Conservation (phyloP, 2,113 vertebrate genomes). For the Dasyornis broadbenti region DNA sequence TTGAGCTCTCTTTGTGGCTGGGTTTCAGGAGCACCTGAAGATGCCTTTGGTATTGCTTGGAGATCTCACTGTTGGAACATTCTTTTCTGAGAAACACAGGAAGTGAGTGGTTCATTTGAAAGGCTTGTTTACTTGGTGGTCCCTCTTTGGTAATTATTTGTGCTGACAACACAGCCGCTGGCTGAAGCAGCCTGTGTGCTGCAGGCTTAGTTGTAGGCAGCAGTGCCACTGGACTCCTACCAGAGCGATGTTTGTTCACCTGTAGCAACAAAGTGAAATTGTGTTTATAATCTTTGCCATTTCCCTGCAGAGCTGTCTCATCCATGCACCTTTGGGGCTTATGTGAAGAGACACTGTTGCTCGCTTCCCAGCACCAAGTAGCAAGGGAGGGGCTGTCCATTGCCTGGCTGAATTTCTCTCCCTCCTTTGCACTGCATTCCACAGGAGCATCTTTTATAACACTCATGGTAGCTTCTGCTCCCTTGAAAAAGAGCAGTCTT, state of each 20-base stretch:
- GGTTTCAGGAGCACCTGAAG: not conserved
- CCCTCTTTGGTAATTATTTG: not conserved
- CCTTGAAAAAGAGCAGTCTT: not conserved
- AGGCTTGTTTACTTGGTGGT: not conserved
- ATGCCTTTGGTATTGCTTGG: not conserved
- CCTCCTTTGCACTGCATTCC: not conserved
- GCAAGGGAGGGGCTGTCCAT: not conserved
- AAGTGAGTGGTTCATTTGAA: not conserved
- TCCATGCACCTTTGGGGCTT: not conserved
- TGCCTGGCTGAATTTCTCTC: not conserved
- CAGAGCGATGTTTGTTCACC: not conserved
- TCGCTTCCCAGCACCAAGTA: not conserved
- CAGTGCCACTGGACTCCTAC: not conserved
- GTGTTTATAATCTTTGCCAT: not conserved
- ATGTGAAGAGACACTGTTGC: not conserved
- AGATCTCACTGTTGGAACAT: not conserved
- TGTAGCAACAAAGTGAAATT: not conserved
- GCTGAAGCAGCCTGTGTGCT: not conserved
- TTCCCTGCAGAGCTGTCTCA: conserved; percentile 4
- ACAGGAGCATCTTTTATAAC: not conserved
- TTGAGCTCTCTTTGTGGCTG: not conserved
- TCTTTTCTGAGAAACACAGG: not conserved
- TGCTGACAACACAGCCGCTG: not conserved
- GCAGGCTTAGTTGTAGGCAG: not conserved
- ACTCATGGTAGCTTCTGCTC: not conserved